Percentiles rank a stretch among this genome's conserved stretches.
Conservation (phyloP, 1,140 invertebrate genomes). For the Sarcophaga peregrina region DNA sequence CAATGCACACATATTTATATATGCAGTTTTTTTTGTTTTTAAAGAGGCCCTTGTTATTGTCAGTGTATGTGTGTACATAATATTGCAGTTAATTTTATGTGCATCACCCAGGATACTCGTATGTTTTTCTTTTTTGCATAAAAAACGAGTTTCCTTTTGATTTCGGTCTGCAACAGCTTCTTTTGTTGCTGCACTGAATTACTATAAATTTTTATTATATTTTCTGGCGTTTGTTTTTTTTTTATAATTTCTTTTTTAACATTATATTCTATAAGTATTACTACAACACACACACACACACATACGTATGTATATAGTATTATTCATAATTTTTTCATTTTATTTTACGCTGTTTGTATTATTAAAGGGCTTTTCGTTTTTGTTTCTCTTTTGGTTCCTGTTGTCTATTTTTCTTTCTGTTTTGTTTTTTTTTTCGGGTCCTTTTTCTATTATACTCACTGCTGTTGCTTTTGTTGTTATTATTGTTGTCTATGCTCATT, state of each 20-base stretch:
- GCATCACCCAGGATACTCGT: too few relatives aligned
- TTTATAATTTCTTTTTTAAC: not conserved
- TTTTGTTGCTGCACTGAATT: not conserved
- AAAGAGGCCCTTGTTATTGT: not conserved
- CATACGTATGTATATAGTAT: not conserved
- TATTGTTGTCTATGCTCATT: not conserved
- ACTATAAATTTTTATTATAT: not conserved
- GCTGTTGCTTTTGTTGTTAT: not conserved
- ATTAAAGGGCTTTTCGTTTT: not conserved
- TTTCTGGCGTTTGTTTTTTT: not conserved
- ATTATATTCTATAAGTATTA: constrained; percentile 10
- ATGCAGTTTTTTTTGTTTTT: too few relatives aligned
- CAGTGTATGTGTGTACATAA: not conserved
- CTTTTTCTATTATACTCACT: not conserved
- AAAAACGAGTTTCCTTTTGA: too few relatives aligned
- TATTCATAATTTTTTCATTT: not conserved
- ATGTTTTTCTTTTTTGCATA: too few relatives aligned
- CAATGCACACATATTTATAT: too few relatives aligned
- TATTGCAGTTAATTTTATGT: not conserved
- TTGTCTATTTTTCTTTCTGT: not conserved
- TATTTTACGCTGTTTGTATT: not conserved
- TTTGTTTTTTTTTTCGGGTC: not conserved
- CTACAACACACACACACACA: too few relatives aligned
- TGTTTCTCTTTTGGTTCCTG: not conserved
- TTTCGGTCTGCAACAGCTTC: not conserved